phyloP scores from a whole-genome alignment of 2,888 invertebrate genomes.

The Strigamia crassipes region DNA sequence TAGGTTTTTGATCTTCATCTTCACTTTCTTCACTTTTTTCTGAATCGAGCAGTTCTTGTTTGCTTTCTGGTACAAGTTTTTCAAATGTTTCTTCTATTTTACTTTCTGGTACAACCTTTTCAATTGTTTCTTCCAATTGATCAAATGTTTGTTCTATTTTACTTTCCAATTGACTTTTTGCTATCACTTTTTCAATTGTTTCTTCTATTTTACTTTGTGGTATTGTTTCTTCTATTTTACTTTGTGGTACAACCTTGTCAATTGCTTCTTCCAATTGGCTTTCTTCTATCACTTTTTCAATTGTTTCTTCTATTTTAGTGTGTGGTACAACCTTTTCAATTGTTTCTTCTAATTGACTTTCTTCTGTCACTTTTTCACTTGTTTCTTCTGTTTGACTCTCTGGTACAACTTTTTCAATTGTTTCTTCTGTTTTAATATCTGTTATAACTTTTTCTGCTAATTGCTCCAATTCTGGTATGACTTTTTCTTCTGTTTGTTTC shows the following conservation, averaged over 20 bases:
- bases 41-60: not conserved
- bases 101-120: no score
- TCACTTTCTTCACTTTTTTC: not conserved
- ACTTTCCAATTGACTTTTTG: not conserved
- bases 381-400: not conserved
- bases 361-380: slow-evolving; percentile 35
- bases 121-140: not conserved
- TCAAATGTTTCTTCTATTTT: not conserved
- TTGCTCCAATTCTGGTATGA: no score
- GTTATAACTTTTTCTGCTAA: no score
- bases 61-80: not conserved
- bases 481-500: no score
- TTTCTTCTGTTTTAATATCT: no score
- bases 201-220: no score
- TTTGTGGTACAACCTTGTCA: no score
- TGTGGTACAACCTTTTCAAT: not conserved
- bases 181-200: not conserved
- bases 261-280: not conserved
- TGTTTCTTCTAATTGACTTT: slow-evolving; percentile 31
- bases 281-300: no score
- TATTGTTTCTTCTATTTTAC: no score
- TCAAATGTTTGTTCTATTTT: not conserved
- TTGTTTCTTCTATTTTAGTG: not conserved
- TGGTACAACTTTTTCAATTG: not conserved
- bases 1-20: slow-evolving; percentile 45